Base-by-base conservation (phyloP, 1,140 invertebrate genomes). In the Tyrophagus putrescentiae region DNA sequence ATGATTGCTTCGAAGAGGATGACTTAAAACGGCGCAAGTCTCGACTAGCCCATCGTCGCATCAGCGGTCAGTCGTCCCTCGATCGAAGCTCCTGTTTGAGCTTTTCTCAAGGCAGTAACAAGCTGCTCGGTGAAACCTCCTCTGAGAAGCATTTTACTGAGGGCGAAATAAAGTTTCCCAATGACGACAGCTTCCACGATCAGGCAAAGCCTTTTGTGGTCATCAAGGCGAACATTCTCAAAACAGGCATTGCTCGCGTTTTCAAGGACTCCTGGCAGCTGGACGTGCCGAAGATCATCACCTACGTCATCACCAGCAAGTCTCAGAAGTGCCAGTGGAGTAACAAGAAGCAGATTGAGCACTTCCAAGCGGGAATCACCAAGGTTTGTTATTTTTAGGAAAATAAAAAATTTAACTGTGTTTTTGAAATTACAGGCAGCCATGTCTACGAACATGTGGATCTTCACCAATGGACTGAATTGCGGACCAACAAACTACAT, bases 401-500 rank as follows among this genome's bases (percentile, higher is more conserved):
- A 7, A 48, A 48, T 48, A 48, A n/a, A n/a, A n/a, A n/a, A 48
- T 7, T 13, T 39, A 39, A 39, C 31, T 7, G 18, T 27, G 6
- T n/a, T 5, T 48, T n/a, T 27, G 31, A 48, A 27, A 6, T 27
- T 48, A 48, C 25, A 68, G 65, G 66, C 68, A 5, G 72, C 72
- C 3, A 72, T 73, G 48, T 68, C 72, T 21, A 72, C 73, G 16
- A 69, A 72, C 41, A 72, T 74, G 70, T 75, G 72, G 72, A 72
- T 75, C 18, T 57, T 74, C 7, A 74, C 72, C 0, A 70, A 71
- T 62, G 73, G 72, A 5, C 41, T 72, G 16, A 71, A 73, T 64
- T 54, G 63, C 31, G 71, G 71, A 0, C 64, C 72, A 1, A 65
- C 70, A 5, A 69, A 70, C 57, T 62, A 71, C 27, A 69, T 75